Evolutionary conservation across 2,113 vertebrate genomes (phyloP).

Genomic region (Theristicus caerulescens): DNA sequence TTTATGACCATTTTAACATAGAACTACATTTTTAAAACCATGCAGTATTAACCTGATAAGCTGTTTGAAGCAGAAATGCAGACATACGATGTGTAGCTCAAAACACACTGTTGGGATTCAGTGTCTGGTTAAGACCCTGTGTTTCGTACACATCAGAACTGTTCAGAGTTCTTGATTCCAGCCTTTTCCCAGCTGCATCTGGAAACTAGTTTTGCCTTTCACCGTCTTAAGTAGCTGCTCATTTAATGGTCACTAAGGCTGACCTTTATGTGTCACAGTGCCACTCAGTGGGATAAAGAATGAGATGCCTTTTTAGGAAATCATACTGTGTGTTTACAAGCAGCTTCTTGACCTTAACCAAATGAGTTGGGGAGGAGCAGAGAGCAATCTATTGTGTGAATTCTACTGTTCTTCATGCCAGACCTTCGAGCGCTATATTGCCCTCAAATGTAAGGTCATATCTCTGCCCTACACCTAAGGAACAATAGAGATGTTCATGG

Average conservation of each 20-base stretch:
- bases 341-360: conserved; percentile 53
- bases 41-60: background rate
- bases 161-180: background rate
- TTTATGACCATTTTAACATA: background rate
- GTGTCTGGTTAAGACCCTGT: background rate
- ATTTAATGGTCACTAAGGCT: background rate
- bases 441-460: background rate
- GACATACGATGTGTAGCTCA: rapidly evolving
- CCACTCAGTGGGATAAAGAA: conserved; percentile 33
- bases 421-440: background rate
- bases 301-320: conserved; percentile 11
- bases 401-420: background rate
- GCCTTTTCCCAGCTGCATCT: background rate
- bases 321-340: conserved; percentile 21
- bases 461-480: background rate
- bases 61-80: background rate
- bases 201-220: conserved; percentile 23
- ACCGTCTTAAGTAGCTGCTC: background rate
- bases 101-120: background rate
- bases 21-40: background rate
- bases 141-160: background rate
- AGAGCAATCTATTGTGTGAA: background rate
- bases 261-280: conserved; percentile 32
- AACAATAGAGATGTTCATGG: background rate
- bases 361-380: background rate